phyloP scores from a whole-genome alignment of 2,797 vertebrate species.

The Nannoperca obscura region DNA sequence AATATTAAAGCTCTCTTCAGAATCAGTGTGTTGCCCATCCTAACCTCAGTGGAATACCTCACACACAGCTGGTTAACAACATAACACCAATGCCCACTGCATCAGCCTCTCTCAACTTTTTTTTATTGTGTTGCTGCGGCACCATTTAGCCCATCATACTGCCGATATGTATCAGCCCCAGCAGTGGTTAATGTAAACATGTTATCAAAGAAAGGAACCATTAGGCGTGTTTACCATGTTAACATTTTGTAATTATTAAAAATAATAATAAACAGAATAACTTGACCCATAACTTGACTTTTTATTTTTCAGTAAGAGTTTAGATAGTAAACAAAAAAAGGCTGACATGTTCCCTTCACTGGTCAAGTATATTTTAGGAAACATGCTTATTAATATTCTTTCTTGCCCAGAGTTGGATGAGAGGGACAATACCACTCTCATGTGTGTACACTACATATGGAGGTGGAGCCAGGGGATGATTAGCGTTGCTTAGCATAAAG shows the following conservation, averaged over 20 bases:
- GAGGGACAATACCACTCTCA: not conserved
- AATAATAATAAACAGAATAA: not conserved
- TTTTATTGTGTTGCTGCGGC: not conserved
- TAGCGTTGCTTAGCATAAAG: not conserved
- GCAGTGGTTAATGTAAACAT: not conserved
- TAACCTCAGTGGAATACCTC: constrained; percentile 12
- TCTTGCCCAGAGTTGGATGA: not conserved
- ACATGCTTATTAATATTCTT: not conserved
- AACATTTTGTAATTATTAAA: not conserved
- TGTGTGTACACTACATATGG: not conserved
- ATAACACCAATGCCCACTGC: constrained; percentile 4
- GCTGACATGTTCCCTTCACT: not conserved
- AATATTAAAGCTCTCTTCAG: not conserved
- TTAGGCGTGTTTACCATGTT: not conserved
- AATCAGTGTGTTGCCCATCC: not conserved
- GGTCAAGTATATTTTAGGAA: not conserved
- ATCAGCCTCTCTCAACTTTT: not conserved
- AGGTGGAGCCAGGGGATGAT: not conserved
- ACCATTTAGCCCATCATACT: not conserved
- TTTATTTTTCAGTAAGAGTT: not conserved
- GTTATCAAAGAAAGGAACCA: not conserved
- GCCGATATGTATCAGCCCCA: not conserved
- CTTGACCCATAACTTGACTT: not conserved
- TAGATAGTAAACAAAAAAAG: not conserved
- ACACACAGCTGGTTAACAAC: constrained; percentile 24